Evolutionary conservation across 2,888 invertebrate species (phyloP), one percentile per base, ranked within the genome.

Genomic region (Acrocyrtus sp.): DNA sequence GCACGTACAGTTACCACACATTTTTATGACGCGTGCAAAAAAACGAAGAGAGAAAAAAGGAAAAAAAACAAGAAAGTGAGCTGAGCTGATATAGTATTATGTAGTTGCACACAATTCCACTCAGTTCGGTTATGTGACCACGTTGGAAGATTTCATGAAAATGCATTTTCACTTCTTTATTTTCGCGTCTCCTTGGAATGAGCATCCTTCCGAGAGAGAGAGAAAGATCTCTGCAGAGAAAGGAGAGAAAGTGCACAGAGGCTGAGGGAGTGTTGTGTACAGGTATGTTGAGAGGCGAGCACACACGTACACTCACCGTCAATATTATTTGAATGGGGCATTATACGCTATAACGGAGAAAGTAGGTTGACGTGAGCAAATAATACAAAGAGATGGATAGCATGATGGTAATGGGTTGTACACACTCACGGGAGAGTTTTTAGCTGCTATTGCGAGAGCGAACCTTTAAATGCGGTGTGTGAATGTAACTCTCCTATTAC

Each of bases 291-390:
- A 34, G 34, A n/a, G n/a, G 12, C 5, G 12, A 34, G 34, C 12
- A 34, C 6, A 34, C 12, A 12, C n/a, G n/a, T n/a, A n/a, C 12
- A 5, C 12, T 34, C 34, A 34, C 34, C 34, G 34, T 34, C 34
- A 34, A 34, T n/a, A n/a, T n/a, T n/a, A 34, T 12, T 12, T 34
- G 34, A 34, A 34, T 8, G 12, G 34, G 12, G 12, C 5, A 12
- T 34, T 34, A 34, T 34, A 34, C 6, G 5, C 34, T 34, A 34
- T 34, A 34, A 48, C 3, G 47, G 47, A 53, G 53, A 72, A 72
- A 72, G 68, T 72, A 65, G 65, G 72, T 65, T 72, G 72, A 72
- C 72, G 60, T 47, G 63, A 50, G 58, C 24, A 72, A 65, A 65
- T 65, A 72, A 72, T 72, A 50, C 45, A 60, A 58, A 65, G 65